Base-by-base conservation (phyloP, 2,888 invertebrate genomes). In the Pantelozetes paolii region DNA sequence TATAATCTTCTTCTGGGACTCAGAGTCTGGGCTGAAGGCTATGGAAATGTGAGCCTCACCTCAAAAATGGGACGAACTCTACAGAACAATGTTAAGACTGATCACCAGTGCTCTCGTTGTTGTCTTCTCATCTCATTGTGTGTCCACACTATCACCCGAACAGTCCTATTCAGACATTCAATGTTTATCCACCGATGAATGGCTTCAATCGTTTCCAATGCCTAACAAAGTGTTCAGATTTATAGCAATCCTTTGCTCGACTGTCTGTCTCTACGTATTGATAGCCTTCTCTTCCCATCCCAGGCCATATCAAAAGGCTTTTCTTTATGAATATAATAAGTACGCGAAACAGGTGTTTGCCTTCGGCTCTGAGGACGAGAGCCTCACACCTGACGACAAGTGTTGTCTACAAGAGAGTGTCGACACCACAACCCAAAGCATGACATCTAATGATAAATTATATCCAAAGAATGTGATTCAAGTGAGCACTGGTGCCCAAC, bases 21-120 rank as follows among this genome's bases (percentile, higher is more conserved):
- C 20, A 15, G 20, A 20, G 6, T 2, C 20, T 2, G 36, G 64
- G 64, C 64, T 64, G 40, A 64, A 40, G 64, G 64, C 64, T 64
- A 28, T 57, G 45, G 18, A 13, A 69, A 69, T 42, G 26, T 15
- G 26, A 26, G 42, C 69, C 42, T 69, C 42, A 45, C 40, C 69
- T 69, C 45, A 69, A 69, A 45, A 69, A 69, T 69, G 69, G 69
- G 69, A 42, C 26, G 69, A 69, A 64, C 32, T 8, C 11, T 20
- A 23, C 23, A 23, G 20, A 45, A 23, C 54, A 54, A 54, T 54
- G 23, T 23, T 57, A 57, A 15, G 57, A 30, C 30, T 57, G 28
- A 30, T 57, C 20, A 18, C 59, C 23, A 20, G 64, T 40, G 64
- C 20, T n/a, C 5, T 23, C 62, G 57, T 23, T 28, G 45, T 36